Evolutionary conservation across 2,113 vertebrate species (phyloP).

Genomic region (Muntiacus muntjak): DNA sequence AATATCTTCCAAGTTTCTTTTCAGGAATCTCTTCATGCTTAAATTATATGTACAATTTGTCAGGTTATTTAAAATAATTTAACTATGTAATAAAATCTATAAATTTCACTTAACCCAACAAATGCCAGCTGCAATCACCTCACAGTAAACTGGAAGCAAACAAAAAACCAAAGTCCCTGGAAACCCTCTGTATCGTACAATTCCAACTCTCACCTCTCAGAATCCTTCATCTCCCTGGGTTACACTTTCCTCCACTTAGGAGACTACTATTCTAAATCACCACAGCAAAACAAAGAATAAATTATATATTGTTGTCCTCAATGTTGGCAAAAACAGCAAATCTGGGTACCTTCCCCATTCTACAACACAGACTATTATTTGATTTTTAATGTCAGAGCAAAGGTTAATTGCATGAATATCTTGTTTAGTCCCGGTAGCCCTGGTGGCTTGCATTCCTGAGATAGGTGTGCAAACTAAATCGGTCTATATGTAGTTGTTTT

Average conservation of each 20-base stretch:
- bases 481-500: not conserved
- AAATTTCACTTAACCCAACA: not conserved
- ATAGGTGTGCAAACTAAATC: constrained; percentile 17
- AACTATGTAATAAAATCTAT: not conserved
- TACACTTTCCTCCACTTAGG: not conserved
- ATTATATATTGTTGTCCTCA: not conserved
- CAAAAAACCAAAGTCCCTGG: not conserved
- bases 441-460: constrained; percentile 42
- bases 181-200: not conserved
- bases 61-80: not conserved
- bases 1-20: not conserved
- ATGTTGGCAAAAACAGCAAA: not conserved
- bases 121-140: not conserved
- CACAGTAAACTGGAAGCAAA: not conserved
- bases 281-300: constrained; percentile 31
- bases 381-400: not conserved
- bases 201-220: not conserved
- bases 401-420: not conserved
- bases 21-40: not conserved
- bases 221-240: not conserved
- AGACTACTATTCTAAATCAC: not conserved
- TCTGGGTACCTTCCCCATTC: not conserved
- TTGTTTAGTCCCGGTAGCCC: not conserved
- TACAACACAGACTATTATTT: not conserved
- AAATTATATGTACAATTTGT: not conserved